phyloP scores from a whole-genome alignment of 2,113 vertebrate genomes.

The Sinocyclocheilus anshuiensis region DNA sequence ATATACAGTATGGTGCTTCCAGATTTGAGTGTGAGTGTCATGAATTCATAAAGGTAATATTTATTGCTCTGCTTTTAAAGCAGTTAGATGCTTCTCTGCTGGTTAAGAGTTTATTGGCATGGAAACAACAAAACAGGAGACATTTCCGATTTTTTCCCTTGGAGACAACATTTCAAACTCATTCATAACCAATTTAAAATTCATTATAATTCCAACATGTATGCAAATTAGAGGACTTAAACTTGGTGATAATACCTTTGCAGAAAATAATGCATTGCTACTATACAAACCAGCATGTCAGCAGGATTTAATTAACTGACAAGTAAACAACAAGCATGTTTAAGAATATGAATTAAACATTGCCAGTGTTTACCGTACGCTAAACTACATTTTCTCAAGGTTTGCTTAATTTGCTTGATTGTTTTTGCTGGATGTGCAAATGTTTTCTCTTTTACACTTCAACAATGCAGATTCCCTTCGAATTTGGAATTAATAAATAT shows the following conservation, averaged over 20 bases:
- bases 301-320: slow-evolving; percentile 71
- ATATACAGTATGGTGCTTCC: not conserved
- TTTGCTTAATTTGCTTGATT: slow-evolving; percentile 10
- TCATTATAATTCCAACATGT: slow-evolving; percentile 52
- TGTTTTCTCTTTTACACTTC: slow-evolving; percentile 11
- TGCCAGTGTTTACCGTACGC: slow-evolving; percentile 64
- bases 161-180: slow-evolving; percentile 34
- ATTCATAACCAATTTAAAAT: slow-evolving; percentile 54
- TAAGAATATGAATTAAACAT: slow-evolving; percentile 63
- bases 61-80: not conserved
- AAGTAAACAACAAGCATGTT: slow-evolving; percentile 66
- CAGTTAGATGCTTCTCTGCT: not conserved
- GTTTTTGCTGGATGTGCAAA: slow-evolving; percentile 11
- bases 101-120: not conserved
- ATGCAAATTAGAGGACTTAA: slow-evolving; percentile 35
- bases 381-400: not conserved
- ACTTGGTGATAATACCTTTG: slow-evolving; percentile 40
- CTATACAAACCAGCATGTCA: slow-evolving; percentile 60
- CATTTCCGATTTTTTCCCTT: not conserved
- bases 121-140: not conserved
- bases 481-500: slow-evolving; percentile 12
- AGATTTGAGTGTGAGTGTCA: not conserved
- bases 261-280: slow-evolving; percentile 47
- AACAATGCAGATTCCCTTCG: not conserved
- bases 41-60: not conserved